A percentile compares a stretch with the other conserved stretches of the same genome.
Conservation (phyloP, 2,888 invertebrate species). For the Tenthredo notha region DNA sequence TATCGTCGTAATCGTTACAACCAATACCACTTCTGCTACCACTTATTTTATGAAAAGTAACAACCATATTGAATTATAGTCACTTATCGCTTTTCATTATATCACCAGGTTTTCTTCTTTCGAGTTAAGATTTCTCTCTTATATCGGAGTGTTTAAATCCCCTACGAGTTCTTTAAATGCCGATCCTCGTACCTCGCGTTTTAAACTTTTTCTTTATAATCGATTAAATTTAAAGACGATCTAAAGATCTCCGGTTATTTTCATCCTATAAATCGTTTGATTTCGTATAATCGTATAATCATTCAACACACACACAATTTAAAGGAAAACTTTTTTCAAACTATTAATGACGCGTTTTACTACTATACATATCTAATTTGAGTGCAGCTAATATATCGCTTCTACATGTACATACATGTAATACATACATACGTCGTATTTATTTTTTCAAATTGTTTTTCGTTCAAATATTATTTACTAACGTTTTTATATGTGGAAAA, state of each 20-base stretch:
- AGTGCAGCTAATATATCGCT: neutral
- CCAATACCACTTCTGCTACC: neutral
- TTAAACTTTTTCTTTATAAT: too few species aligned
- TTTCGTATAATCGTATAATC: too few species aligned
- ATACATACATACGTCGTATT: neutral
- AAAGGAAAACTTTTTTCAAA: neutral
- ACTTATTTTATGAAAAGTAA: neutral
- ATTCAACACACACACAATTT: too few species aligned
- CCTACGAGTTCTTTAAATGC: neutral
- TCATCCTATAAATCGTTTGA: too few species aligned
- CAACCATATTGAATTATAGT: neutral
- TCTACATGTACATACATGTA: neutral
- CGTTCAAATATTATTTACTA: constrained; percentile 26
- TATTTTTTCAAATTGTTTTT: constrained; percentile 3
- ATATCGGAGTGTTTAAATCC: too few species aligned
- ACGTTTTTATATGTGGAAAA: neutral
- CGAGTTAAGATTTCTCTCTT: too few species aligned
- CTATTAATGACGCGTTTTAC: neutral
- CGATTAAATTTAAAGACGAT: too few species aligned
- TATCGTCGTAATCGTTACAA: neutral
- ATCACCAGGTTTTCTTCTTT: neutral
- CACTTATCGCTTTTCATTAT: constrained; percentile 4
- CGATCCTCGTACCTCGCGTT: too few species aligned
- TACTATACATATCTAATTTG: neutral
- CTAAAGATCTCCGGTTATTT: too few species aligned